Base-by-base conservation (phyloP, 1,140 invertebrate species). In the Euwallacea fornicatus region DNA sequence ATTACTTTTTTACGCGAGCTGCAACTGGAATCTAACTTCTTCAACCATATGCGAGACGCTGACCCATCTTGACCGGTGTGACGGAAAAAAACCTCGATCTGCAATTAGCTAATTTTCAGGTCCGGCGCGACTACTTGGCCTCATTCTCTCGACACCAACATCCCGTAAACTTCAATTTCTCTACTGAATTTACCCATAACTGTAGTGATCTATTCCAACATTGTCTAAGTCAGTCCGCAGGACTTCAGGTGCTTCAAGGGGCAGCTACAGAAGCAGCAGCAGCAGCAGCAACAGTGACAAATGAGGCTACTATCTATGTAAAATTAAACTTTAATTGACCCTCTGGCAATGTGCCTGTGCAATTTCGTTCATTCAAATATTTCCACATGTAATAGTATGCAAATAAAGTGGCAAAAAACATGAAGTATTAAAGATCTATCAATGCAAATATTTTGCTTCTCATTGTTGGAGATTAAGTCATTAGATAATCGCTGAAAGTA, bases 11-110 rank as follows among this genome's bases (percentile, higher is more conserved):
- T 33, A 33, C 21, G 4, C 21, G 1, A 33, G 21, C 4, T 83
- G 71, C 8, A 90, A 88, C 66, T 87, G 88, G 85, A 90, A 93
- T 8, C 91, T 90, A 66, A 90, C 89, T 79, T 92, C 90, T 78
- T 91, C 89, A 58, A 90, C 90, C 42, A 86, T 80, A 79, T 89
- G 92, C 46, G 81, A 86, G 11, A 91, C 81, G 2, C 84, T 83
- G 65, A 83, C 11, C 90, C 90, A 77, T 92, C 89, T 13, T 85
- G 84, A 7, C 84, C 86, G 1, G 85, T 81, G 80, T 89, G n/a
- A 93, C 66, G 84, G 85, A 83, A 88, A 90, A 8, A 84, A 85
- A 13, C 91, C 91, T 64, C 85, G 84, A 7, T 88, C 88, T 0
- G 80, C 80, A 0, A 88, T 79, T 2, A 84, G 83, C 76, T 86